Percentiles rank a stretch among this genome's conserved stretches.
phyloP scores from a whole-genome alignment of 2,888 invertebrate genomes.

The Phlogophora meticulosa region DNA sequence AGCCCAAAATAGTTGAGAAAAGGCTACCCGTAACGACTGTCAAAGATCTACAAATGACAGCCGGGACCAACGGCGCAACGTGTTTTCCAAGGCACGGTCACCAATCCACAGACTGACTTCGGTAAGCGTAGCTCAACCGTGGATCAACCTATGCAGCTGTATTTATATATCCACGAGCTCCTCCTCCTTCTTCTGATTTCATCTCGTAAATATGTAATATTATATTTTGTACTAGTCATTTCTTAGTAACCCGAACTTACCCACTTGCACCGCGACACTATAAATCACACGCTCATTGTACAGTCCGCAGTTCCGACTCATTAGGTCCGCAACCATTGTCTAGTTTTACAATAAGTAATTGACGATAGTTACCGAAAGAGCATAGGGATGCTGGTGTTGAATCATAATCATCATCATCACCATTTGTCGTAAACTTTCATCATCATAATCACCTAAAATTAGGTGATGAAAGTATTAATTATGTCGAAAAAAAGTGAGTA shows the following conservation, averaged over 20 bases:
- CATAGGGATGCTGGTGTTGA: background rate
- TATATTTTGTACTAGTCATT: background rate
- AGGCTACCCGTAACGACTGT: no score
- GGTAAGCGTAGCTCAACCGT: no score
- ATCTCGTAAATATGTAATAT: no score
- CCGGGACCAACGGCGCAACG: no score
- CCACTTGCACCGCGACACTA: slow-evolving; percentile 37
- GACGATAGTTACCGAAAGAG: slow-evolving; percentile 8
- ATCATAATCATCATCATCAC: background rate
- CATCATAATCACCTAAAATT: background rate
- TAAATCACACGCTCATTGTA: slow-evolving; percentile 55
- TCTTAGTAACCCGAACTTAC: background rate
- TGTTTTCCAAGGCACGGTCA: no score
- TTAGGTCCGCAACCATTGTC: slow-evolving; percentile 57
- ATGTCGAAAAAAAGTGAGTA: no score
- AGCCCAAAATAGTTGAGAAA: no score
- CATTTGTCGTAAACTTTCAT: background rate
- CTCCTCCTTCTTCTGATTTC: no score
- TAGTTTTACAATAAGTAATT: slow-evolving; percentile 48
- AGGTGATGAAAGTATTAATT: background rate
- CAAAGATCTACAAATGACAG: no score
- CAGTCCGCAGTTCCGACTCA: slow-evolving; percentile 61
- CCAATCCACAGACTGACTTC: no score
- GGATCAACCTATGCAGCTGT: no score
- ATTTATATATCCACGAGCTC: no score